Evolutionary conservation across 2,113 vertebrate species (phyloP), one percentile per base, ranked within the genome.

Genomic region (Chauna torquata): DNA sequence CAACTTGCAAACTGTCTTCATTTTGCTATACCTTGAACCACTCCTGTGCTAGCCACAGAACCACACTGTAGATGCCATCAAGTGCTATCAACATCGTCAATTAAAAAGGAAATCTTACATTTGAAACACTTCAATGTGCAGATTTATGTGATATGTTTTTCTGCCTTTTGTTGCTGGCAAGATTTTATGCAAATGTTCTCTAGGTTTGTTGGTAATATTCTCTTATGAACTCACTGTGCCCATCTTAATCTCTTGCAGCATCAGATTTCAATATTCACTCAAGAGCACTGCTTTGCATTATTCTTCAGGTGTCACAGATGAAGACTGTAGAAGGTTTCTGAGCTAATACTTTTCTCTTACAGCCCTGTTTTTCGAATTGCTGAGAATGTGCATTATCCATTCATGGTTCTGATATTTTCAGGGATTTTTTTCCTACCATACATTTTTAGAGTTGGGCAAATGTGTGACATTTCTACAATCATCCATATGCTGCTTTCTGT

Each of bases 61-160:
- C 16, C 8, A 22, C 9, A 22, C 8, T 1, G 0, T 25, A 64
- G 61, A 24, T 22, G 30, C 22, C 19, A 66, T 30, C 25, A 32
- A 0, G 4, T 47, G 5, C 11, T 70, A 15, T 57, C 36, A 79
- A 70, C 90, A 65, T 2, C 8, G 32, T 38, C 6, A 61, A 5
- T 18, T 76, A 25, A 74, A 86, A 85, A 62, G 9, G 16, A 82
- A 69, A 32, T 34, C 61, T 83, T 55, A 28, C 11, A 52, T 40
- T 18, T 9, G 50, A 84, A 87, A 1, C 3, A 15, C 4, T 32
- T 55, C 52, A 64, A 49, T n/a, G 3, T 77, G 5, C 14, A 69
- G 11, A 69, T 69, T 52, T 72, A 5, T 1, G 0, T 42, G 14
- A n/a, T 36, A 24, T 0, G 1, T 13, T 76, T 78, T 61, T 88